Evolutionary conservation across 2,888 invertebrate genomes (phyloP).

Genomic region (Liposcelis brunnea): DNA sequence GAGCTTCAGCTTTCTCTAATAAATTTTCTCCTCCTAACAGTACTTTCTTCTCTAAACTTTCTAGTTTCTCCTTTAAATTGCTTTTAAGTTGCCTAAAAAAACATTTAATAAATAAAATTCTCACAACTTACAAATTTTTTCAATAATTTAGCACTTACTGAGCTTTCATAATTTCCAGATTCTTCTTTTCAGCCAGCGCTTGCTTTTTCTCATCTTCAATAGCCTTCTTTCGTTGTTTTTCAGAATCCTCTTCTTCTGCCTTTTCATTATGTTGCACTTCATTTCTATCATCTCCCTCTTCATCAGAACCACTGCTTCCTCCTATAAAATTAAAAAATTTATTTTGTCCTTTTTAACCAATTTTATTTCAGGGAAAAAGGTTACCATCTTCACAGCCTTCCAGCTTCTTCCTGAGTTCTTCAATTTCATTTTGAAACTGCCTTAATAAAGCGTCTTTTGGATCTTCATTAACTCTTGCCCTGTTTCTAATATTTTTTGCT

Average conservation of each 20-base stretch:
- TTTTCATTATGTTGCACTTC: slow-evolving; percentile 26
- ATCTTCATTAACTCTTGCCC: slow-evolving; percentile 90
- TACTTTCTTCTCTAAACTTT: slow-evolving; percentile 84
- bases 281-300: slow-evolving; percentile 28
- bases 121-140: background rate
- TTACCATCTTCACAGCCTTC: slow-evolving; percentile 40
- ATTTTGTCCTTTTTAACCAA: too few species aligned
- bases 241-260: slow-evolving; percentile 34
- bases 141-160: slow-evolving; percentile 31
- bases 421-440: slow-evolving; percentile 93
- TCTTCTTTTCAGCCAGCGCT: slow-evolving; percentile 39
- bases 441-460: slow-evolving; percentile 91
- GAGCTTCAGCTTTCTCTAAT: slow-evolving; percentile 89
- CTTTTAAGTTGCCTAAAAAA: slow-evolving; percentile 13
- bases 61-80: slow-evolving; percentile 47
- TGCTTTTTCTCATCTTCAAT: slow-evolving; percentile 48
- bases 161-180: slow-evolving; percentile 56
- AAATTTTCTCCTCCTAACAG: slow-evolving; percentile 96
- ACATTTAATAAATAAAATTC: slow-evolving; percentile 8
- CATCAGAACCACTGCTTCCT: slow-evolving; percentile 14
- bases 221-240: slow-evolving; percentile 23
- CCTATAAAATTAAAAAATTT: too few species aligned
- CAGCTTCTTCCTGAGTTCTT: slow-evolving; percentile 70
- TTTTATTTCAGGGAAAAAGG: too few species aligned
- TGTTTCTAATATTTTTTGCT: slow-evolving; percentile 94